phyloP scores from a whole-genome alignment of 1,140 invertebrate genomes.

The Thaumatotibia leucotreta region DNA sequence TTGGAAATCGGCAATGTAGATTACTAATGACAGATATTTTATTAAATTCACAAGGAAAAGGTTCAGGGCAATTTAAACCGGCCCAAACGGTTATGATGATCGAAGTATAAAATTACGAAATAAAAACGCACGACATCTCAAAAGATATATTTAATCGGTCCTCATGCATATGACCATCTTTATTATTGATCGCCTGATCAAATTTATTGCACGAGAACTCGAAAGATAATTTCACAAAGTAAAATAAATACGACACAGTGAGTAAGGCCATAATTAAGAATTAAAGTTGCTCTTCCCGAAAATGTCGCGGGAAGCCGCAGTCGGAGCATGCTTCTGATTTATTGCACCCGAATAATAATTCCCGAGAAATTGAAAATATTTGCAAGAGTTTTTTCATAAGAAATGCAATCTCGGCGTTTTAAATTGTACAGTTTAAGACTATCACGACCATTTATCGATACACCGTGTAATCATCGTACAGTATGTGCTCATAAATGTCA shows the following conservation, averaged over 20 bases:
- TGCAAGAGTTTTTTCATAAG: constrained; percentile 38
- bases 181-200: constrained; percentile 51
- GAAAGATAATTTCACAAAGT: constrained; percentile 45
- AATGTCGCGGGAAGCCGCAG: constrained; percentile 39
- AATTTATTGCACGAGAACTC: constrained; percentile 44
- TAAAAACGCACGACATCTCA: not conserved
- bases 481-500: constrained; percentile 2
- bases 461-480: not conserved
- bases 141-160: not conserved
- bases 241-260: constrained; percentile 53
- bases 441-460: not conserved
- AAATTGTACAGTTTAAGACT: constrained; percentile 23
- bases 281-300: constrained; percentile 52
- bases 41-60: constrained; percentile 7
- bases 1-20: constrained; percentile 4
- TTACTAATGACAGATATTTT: constrained; percentile 18
- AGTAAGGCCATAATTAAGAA: constrained; percentile 63
- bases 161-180: constrained; percentile 39
- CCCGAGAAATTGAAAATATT: constrained; percentile 48
- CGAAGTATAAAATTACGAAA: not conserved
- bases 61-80: not conserved
- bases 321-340: constrained; percentile 46
- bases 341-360: constrained; percentile 47
- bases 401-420: constrained; percentile 20
- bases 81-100: not conserved